A percentile compares a stretch with the other conserved stretches of the same genome.
Evolutionary conservation across 2,797 vertebrate genomes (phyloP).

Genomic region (Pseudomugil tenellus): DNA sequence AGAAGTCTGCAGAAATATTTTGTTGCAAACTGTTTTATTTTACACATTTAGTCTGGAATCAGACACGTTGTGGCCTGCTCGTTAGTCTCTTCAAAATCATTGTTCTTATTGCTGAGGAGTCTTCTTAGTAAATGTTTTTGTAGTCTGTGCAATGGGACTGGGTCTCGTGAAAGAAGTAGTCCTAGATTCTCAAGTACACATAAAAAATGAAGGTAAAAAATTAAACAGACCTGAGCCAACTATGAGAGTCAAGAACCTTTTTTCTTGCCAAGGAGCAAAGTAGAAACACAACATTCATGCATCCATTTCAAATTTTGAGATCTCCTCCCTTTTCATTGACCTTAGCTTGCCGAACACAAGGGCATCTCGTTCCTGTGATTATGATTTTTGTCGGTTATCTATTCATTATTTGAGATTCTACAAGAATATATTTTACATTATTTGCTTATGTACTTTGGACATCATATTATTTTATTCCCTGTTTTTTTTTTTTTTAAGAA

Average conservation of each 20-base stretch:
- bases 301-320: slow-evolving; percentile 8
- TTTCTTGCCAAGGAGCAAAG: slow-evolving; percentile 44
- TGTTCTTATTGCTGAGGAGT: slow-evolving; percentile 22
- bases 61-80: not conserved
- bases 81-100: slow-evolving; percentile 15
- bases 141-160: slow-evolving; percentile 49
- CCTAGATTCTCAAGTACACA: slow-evolving; percentile 34
- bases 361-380: not conserved
- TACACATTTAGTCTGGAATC: not conserved
- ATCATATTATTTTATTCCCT: not conserved
- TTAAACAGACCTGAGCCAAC: slow-evolving; percentile 27
- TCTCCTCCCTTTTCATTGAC: not conserved
- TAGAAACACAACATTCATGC: slow-evolving; percentile 37
- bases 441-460: slow-evolving; percentile 1
- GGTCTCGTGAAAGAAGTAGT: slow-evolving; percentile 43
- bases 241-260: slow-evolving; percentile 21
- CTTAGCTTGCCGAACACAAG: not conserved
- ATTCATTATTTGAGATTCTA: not conserved
- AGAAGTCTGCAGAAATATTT: not conserved
- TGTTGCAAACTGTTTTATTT: slow-evolving; percentile 7
- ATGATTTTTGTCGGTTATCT: not conserved
- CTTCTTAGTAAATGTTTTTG: slow-evolving; percentile 23
- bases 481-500: slow-evolving; percentile 10
- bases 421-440: not conserved
- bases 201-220: slow-evolving; percentile 45